Evolutionary conservation across 2,113 vertebrate species (phyloP), one percentile per base, ranked within the genome.

Genomic region (Empidonax alnorum): DNA sequence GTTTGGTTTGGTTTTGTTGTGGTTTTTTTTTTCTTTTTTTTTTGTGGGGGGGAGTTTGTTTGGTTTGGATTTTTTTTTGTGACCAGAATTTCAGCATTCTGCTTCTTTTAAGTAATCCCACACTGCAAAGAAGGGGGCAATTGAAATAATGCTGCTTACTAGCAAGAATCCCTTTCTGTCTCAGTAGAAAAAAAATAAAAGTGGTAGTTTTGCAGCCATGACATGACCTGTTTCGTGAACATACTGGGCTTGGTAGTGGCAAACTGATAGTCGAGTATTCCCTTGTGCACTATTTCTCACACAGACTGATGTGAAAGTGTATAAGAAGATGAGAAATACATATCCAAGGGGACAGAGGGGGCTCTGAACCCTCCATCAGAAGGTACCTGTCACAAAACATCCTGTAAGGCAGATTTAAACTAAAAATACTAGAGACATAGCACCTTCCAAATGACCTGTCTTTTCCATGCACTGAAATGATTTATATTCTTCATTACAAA

Each of bases 221-320:
- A 23, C 0, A 3, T 24, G 37, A 61, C 20, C 21, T 44, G 18
- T 79, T 84, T 62, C 28, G 13, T 55, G 20, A 28, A 21, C 1
- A 0, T 52, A 14, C 16, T 5, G 7, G 63, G 20, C 27, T 71
- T 24, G 0, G 11, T 31, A n/a, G 59, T 53, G 18, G 24, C 37
- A 89, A 17, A 39, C 22, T 4, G 3, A 16, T 44, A 55, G 25
- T 16, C 47, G 74, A 9, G 28, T 58, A 41, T 82, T 84, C 28
- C 22, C 44, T 66, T 0, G 0, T 50, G 47, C 3, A 0, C 31
- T 42, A 3, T 63, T 92, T 63, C 35, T 92, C 24, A 50, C 28
- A 30, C 9, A 68, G 28, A 10, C 7, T 15, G 12, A 50, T 33
- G 35, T 44, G 27, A 39, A 74, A 8, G 21, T 0, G 0, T 58